Conservation (phyloP, 1,140 invertebrate genomes). For the Atta colombica region DNA sequence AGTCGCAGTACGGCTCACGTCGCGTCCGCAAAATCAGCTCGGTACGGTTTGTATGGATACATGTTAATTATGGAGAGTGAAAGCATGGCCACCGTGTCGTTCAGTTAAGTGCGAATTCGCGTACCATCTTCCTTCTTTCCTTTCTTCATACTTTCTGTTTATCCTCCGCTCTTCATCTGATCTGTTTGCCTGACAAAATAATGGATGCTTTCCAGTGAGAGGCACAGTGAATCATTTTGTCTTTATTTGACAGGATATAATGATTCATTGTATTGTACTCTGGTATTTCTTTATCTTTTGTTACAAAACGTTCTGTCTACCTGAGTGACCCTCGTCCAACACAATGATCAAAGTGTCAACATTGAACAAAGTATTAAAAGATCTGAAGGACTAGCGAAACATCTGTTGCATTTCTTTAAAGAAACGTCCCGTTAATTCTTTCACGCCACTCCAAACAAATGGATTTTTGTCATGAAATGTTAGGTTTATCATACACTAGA, state of each 20-base stretch:
- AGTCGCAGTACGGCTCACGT: constrained; percentile 85
- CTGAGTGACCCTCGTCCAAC: background rate
- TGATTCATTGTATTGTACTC: no score
- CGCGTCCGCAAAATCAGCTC: constrained; percentile 86
- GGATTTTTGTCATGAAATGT: background rate
- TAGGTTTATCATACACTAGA: background rate
- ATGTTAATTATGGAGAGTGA: background rate
- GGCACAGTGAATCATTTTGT: no score
- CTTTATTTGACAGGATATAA: no score
- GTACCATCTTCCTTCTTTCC: background rate
- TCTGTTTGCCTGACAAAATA: background rate
- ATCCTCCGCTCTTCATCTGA: no score
- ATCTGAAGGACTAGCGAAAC: background rate
- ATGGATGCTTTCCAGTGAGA: background rate
- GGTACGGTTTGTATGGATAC: constrained; percentile 79
- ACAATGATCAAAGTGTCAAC: background rate
- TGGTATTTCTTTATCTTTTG: no score
- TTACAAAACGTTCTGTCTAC: background rate
- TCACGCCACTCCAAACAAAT: background rate
- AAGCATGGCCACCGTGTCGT: background rate
- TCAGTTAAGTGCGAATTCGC: constrained; percentile 1
- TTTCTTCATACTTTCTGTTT: background rate
- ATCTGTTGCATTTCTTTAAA: constrained; percentile 1
- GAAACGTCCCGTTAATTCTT: background rate
- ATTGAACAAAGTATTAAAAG: background rate